Base-by-base conservation (phyloP, 1,140 invertebrate genomes). In the Oppia nitens region DNA sequence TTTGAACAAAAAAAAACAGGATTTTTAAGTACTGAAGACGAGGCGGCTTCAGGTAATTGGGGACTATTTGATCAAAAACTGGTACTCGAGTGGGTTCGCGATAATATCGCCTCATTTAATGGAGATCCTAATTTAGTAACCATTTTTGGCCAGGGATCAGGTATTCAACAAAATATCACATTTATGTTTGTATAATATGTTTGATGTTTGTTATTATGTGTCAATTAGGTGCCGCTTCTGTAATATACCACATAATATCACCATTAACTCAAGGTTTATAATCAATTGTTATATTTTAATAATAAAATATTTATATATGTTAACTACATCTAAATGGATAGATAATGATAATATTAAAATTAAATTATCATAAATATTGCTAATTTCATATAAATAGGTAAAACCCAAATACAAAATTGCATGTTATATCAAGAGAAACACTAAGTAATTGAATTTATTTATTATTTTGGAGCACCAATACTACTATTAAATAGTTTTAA, bases 141-240 rank as follows among this genome's bases (percentile, higher is more conserved):
- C 21, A 60, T 81, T 11, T 77, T 81, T 62, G 79, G 79, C n/a
- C 77, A 81, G 67, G 76, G 75, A 60, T 75, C 78, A 17, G 56
- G 56, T 45, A 53, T 23, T 27, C 11, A 52, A 11, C 50, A 21
- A 12, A 12, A 12, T 11, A 20, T 52, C 9, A 12, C 9, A 12
- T 21, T 11, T 26, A 11, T 25, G 14, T 47, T 47, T n/a, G 14
- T n/a, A 14, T n/a, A 47, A 47, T 47, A 14, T 47, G 14, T 14
- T n/a, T 14, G 14, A 47, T n/a, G n/a, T 47, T 47, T 47, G 14
- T 47, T 14, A 14, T 47, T n/a, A 14, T n/a, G 14, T 47, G 14
- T 14, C 45, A n/a, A 6, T 45, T 11, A 56, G 79, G 79, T 1
- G 76, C 76, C 1, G 75, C 75, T n/a, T 75, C 74, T 50, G 74